Percentiles rank a stretch among this genome's conserved stretches.
Conservation (phyloP, 2,113 vertebrate genomes). For the Cnemophilus loriae region DNA sequence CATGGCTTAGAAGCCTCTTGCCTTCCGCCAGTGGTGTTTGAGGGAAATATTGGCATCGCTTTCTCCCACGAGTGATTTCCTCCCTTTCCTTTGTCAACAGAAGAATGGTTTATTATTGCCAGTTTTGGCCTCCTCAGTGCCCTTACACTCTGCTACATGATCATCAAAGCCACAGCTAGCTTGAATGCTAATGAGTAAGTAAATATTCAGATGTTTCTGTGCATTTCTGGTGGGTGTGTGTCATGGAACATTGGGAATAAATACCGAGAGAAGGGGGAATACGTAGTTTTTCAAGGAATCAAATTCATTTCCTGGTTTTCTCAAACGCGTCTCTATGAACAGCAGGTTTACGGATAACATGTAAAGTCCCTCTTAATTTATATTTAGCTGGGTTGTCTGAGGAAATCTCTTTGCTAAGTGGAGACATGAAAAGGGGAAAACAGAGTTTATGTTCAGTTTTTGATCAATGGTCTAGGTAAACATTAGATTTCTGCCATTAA, state of each 20-base stretch:
- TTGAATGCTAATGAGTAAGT: slow-evolving; percentile 84
- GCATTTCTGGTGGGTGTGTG: slow-evolving; percentile 30
- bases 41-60: slow-evolving; percentile 74
- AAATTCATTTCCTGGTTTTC: background rate
- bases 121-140: slow-evolving; percentile 91
- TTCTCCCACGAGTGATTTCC: slow-evolving; percentile 84
- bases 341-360: background rate
- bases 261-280: background rate
- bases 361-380: background rate
- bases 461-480: background rate
- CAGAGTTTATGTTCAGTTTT: background rate
- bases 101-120: slow-evolving; percentile 95
- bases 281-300: background rate
- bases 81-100: slow-evolving; percentile 94
- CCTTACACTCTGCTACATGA: slow-evolving; percentile 93
- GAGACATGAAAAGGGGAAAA: background rate
- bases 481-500: background rate
- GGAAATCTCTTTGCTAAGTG: background rate
- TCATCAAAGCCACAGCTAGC: slow-evolving; percentile 89
- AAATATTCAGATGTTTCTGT: slow-evolving; percentile 50
- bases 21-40: slow-evolving; percentile 71
- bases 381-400: background rate
- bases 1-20: slow-evolving; percentile 71
- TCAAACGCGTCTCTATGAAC: background rate
- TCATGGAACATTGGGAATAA: background rate